These are phyloP conservation scores for Chaetura pelagica DNA, from an alignment of 2,113 vertebrate genomes.

Conservation along the genomic window DNA sequence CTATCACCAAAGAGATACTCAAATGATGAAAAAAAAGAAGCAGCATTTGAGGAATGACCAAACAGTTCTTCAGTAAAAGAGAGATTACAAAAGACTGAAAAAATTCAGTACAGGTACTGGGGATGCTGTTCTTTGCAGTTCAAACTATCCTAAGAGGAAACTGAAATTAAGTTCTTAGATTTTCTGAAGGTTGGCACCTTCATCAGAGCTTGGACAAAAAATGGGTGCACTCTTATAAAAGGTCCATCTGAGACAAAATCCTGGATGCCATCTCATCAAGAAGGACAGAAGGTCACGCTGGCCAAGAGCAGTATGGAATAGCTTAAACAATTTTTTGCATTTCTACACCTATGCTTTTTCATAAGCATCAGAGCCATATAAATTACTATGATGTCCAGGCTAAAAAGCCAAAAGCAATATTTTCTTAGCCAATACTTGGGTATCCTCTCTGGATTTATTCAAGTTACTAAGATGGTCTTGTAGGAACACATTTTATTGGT, in stretches of 20 bases:
- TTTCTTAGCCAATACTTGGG: not conserved
- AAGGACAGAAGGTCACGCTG: not conserved
- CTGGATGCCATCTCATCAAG: not conserved
- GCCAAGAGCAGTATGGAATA: not conserved
- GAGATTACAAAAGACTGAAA: not conserved
- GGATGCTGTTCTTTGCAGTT: rapidly evolving
- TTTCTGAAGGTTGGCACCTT: not conserved
- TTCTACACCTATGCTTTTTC: not conserved
- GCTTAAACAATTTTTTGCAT: not conserved
- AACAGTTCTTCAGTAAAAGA: not conserved
- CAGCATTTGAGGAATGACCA: not conserved
- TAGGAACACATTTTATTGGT: not conserved
- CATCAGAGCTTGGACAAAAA: not conserved
- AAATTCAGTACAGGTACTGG: not conserved
- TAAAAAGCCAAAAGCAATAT: not conserved
- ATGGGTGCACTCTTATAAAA: not conserved
- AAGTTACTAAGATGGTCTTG: not conserved
- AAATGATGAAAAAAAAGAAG: not conserved
- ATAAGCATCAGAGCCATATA: not conserved
- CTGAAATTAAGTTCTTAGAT: not conserved
- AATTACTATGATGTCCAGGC: not conserved
- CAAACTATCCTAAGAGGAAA: not conserved
- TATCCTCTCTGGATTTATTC: not conserved
- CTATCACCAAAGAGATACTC: not conserved
- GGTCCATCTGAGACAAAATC: rapidly evolving